Base-by-base conservation (phyloP, 2,888 invertebrate genomes). In the Megalurothrips usitatus region DNA sequence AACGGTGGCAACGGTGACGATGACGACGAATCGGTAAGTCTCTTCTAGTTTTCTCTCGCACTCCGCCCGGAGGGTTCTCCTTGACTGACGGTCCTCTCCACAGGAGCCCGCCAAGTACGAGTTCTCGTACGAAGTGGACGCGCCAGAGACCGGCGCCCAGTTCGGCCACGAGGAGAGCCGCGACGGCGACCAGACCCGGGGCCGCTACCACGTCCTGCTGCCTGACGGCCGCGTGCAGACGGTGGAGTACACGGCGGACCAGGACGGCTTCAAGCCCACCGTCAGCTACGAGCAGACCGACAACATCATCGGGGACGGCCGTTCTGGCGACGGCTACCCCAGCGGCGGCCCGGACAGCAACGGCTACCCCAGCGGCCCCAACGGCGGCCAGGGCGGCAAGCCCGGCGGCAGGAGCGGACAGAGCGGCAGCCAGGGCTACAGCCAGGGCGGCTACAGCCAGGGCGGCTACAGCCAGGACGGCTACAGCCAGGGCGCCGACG, bases 201-300 rank as follows among this genome's bases (percentile, higher is more conserved):
- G 95, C 87, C 92, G 94, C 89, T 95, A 94, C 90, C 94, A 94
- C 89, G 95, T 95, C 86, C 90, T 94, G 84, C 90, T 95, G 87
- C 94, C 95, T 84, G 95, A 95, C 89, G 95, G 95, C 87, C 92
- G 94, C 88, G 94, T 92, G 88, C 95, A 95, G 90, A 92, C 94
- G 86, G 94, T 95, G 84, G 92, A 93, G 87, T 95, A 95, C 88
- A 93, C 93, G 87, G 95, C 94, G 34, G 95, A 94, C 87, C 90
- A 91, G 86, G 93, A 93, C 83, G 95, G 95, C 86, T 95, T 92
- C 88, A 92, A 93, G 87, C 95, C 95, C 85, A 92, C 92, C 87
- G 91, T 95, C 85, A 92, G 92, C 87, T 95, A 95, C 87, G 94
- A 94, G 90, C 95, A 84, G 58, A 79, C 81, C n/a, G 82, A 80